phyloP scores from a whole-genome alignment of 2,888 invertebrate species.

The Hypselothyrea guttata region DNA sequence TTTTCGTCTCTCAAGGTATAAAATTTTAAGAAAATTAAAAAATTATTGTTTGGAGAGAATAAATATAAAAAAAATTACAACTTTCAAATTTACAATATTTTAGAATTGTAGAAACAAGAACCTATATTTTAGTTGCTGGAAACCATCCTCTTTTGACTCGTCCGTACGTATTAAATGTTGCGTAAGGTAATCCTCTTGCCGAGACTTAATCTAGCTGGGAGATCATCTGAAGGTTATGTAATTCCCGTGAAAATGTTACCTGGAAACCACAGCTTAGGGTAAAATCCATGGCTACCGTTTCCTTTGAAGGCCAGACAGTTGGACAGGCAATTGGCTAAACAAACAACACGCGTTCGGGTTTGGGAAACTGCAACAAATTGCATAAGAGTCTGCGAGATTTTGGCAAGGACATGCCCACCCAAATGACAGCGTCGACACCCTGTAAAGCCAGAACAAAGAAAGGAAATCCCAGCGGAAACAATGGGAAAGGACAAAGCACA shows the following conservation, averaged over 20 bases:
- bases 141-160: too few species aligned
- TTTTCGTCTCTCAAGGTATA: too few species aligned
- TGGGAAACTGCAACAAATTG: conserved; percentile 72
- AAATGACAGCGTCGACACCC: conserved; percentile 43
- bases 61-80: too few species aligned
- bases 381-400: conserved; percentile 60
- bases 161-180: too few species aligned
- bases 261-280: conserved; percentile 26
- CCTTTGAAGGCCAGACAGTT: conserved; percentile 12
- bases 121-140: too few species aligned
- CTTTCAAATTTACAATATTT: too few species aligned
- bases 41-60: too few species aligned
- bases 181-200: neutral
- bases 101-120: too few species aligned
- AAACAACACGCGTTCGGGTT: conserved; percentile 52
- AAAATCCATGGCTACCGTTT: conserved; percentile 44
- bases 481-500: conserved; percentile 29
- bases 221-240: conserved; percentile 45
- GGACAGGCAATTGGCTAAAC: conserved; percentile 21
- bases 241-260: conserved; percentile 34
- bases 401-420: conserved; percentile 69
- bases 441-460: conserved; percentile 17
- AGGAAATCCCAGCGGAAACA: conserved; percentile 34
- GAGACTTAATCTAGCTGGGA: neutral
- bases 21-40: too few species aligned